Base-by-base conservation (phyloP, 2,888 invertebrate genomes). In the Drosophila neotestacea region DNA sequence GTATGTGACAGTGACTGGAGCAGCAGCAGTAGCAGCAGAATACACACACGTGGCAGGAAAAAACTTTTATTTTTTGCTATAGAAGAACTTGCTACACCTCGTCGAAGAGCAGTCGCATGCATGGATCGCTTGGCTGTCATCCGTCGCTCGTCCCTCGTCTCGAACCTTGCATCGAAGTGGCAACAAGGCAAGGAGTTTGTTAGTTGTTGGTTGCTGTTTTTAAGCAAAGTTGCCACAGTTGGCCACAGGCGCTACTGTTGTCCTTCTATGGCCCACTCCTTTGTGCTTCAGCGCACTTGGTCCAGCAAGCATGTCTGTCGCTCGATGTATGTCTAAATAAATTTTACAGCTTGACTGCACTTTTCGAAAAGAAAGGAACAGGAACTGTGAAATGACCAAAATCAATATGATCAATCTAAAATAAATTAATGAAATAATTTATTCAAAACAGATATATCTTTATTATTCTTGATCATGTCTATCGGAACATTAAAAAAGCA, bases 271-370 rank as follows among this genome's bases (percentile, higher is more conserved):
- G 38, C 16, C 44, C 51, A 59, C 39, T 47, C n/a, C 51, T 48
- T 61, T 52, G 41, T 52, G 59, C 59, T 27, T 32, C 46, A 54
- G 50, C 39, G 47, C 16, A 60, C 47, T 39, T 50, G 51, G 32
- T 13, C 44, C 28, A 42, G 58, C 36, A 44, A 52, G 30, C 48
- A 47, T 62, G 71, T 60, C 70, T 68, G 70, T 62, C 54, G 63
- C 64, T 56, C 73, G 65, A 79, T 72, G 73, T 81, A 73, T 81
- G 73, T 70, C 77, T 69, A 74, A 51, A 81, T 81, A 81, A 70
- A 76, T 79, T 71, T 71, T 73, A 66, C 62, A 69, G 77, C 77
- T 70, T 74, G 59, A n/a, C 55, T 63, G 68, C 51, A 52, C 46
- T 61, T 67, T 47, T 61, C 69, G 9, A 65, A 28, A 42, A 7